A percentile compares a stretch with the other conserved stretches of the same genome.
Evolutionary conservation across 2,113 vertebrate genomes (phyloP).

Genomic region (Menura novaehollandiae): DNA sequence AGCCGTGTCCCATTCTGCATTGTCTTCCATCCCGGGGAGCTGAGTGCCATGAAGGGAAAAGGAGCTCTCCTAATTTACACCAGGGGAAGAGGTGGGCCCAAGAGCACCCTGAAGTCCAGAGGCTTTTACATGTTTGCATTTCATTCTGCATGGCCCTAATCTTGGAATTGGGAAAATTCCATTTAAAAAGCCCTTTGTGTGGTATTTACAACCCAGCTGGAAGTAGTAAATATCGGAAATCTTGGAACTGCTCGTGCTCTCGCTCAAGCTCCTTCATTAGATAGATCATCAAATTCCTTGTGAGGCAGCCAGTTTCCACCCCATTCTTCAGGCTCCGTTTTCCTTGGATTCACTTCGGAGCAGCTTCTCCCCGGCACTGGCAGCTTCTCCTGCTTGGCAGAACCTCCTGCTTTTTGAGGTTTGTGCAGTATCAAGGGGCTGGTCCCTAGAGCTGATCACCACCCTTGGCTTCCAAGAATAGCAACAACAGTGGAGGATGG

Average conservation of each 20-base stretch:
- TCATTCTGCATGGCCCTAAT: background rate
- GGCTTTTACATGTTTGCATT: background rate
- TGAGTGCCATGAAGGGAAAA: background rate
- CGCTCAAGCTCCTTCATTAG: constrained; percentile 21
- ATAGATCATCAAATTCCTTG: constrained; percentile 58
- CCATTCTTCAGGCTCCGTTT: constrained; percentile 42
- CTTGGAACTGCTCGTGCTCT: constrained; percentile 36
- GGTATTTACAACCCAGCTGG: constrained; percentile 60
- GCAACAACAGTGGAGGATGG: background rate
- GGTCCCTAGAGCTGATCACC: background rate
- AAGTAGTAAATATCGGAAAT: constrained; percentile 58
- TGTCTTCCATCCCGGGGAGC: background rate
- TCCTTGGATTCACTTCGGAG: constrained; percentile 13
- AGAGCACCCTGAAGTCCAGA: background rate
- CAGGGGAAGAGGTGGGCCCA: background rate
- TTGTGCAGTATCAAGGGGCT: background rate
- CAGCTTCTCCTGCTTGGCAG: background rate
- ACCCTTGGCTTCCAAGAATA: background rate
- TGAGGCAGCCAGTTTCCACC: constrained; percentile 52
- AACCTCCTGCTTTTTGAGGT: background rate
- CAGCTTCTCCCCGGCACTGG: background rate
- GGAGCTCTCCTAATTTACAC: background rate
- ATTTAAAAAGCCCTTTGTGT: constrained; percentile 48
- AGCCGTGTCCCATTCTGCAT: background rate
- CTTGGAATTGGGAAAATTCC: constrained; percentile 33